Conservation (phyloP, 1,140 invertebrate genomes). For the Patella vulgata region DNA sequence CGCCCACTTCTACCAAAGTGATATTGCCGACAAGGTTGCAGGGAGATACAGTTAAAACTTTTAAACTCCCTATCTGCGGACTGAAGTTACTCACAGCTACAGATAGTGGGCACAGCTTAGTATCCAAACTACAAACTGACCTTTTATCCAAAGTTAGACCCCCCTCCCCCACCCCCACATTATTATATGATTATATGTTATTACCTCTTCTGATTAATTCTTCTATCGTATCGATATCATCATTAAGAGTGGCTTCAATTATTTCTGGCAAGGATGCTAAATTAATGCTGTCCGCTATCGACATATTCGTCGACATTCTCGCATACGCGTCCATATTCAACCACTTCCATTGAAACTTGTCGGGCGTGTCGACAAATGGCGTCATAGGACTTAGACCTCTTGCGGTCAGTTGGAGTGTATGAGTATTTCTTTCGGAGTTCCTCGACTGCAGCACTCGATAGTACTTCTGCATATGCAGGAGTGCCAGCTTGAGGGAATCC, state of each 20-base stretch:
- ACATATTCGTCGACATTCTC: slow-evolving; percentile 47
- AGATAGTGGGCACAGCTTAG: too few species aligned
- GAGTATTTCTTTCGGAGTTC: slow-evolving; percentile 50
- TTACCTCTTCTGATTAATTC: slow-evolving; percentile 56
- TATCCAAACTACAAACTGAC: too few species aligned
- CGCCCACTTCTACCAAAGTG: too few species aligned
- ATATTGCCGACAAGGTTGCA: too few species aligned
- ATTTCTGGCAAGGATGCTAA: slow-evolving; percentile 56
- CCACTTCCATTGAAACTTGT: slow-evolving; percentile 67
- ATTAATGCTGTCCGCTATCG: slow-evolving; percentile 53
- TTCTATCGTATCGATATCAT: slow-evolving; percentile 51
- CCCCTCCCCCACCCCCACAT: too few species aligned
- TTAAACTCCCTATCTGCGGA: too few species aligned
- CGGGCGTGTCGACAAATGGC: slow-evolving; percentile 65
- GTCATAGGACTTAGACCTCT: slow-evolving; percentile 66
- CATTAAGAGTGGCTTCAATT: slow-evolving; percentile 58
- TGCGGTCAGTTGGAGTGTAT: slow-evolving; percentile 51
- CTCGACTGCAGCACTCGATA: slow-evolving; percentile 59
- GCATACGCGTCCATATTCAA: slow-evolving; percentile 57
- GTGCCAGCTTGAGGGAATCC: slow-evolving; percentile 63
- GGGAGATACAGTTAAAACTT: too few species aligned
- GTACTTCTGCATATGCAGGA: slow-evolving; percentile 66
- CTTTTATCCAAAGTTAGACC: too few species aligned
- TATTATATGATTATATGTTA: too few species aligned
- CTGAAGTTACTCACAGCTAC: too few species aligned